Base-by-base conservation (phyloP, 2,113 vertebrate genomes). In the Halichoerus grypus region DNA sequence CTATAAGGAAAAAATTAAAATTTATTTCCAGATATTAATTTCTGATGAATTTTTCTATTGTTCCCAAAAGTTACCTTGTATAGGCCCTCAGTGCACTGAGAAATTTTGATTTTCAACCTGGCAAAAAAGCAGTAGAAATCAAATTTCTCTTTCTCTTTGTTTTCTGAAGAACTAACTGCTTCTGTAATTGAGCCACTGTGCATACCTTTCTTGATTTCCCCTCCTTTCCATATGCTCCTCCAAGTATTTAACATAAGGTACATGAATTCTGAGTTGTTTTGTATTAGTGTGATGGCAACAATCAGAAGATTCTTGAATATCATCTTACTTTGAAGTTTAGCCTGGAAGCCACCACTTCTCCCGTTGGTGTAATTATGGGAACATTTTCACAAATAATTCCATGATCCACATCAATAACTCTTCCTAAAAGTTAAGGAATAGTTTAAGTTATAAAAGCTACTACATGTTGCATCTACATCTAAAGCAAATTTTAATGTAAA, bases 361-460 rank as follows among this genome's bases (percentile, higher is more conserved):
- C 99, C 12, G 99, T 99, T 36, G 99, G 99, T n/a, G 99, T 99
- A 98, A 99, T 99, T 97, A 99, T 99, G 55, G 99, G 99, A 90
- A 99, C 99, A 94, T 99, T 99, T 98, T 99, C 99, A 98, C 99
- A 99, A 98, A 99, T 98, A 93, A 99, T 99, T 97, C 99, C 99
- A n/a, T 99, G 99, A 97, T 99, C 99, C 98, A 99, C 99, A 95
- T 99, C 99, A 85, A 99, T 99, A 93, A 99, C 99, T 97, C 99
- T 99, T 71, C 99, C 99, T 99, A 96, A 22, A 98, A 98, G 95
- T 86, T 84, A 96, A 97, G 88, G 88, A 81, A 90, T 7, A 94
- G 57, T 71, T 83, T 85, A 84, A 65, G 18, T 98, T 96, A 95
- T 80, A 97, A 88, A 97, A 98, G 63, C 9, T 24, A 92, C 79